phyloP scores from a whole-genome alignment of 2,888 invertebrate genomes.

The Nycteola revayana region DNA sequence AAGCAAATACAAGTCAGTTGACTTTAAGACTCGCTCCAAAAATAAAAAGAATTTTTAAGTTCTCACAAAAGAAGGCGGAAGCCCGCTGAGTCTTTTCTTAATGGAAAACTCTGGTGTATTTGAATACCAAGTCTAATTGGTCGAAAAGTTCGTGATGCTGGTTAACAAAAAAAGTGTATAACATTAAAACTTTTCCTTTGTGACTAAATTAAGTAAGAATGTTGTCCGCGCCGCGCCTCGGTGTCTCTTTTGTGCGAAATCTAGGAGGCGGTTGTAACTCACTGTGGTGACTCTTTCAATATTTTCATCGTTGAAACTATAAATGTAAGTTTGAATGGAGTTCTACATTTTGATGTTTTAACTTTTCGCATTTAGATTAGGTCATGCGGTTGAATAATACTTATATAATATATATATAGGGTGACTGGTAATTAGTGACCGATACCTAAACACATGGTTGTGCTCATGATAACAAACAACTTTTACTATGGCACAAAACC shows the following conservation, averaged over 20 bases:
- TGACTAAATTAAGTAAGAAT: slow-evolving; percentile 27
- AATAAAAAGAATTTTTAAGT: slow-evolving; percentile 36
- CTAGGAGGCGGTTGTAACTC: slow-evolving; percentile 7
- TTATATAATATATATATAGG: no score
- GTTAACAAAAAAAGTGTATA: slow-evolving; percentile 28
- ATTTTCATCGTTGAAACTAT: slow-evolving; percentile 1
- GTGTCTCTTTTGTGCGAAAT: slow-evolving; percentile 18
- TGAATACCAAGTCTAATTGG: slow-evolving; percentile 46
- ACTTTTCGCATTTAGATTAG: slow-evolving; percentile 3
- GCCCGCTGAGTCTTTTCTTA: slow-evolving; percentile 29
- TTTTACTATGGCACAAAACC: no score
- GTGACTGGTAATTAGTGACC: no score
- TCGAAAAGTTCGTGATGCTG: slow-evolving; percentile 32
- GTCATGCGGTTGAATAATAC: slow-evolving; percentile 3
- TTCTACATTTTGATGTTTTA: neutral
- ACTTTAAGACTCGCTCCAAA: slow-evolving; percentile 39
- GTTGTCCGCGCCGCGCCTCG: slow-evolving; percentile 17
- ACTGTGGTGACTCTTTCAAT: slow-evolving; percentile 6
- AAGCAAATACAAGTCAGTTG: slow-evolving; percentile 52
- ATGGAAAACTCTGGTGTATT: slow-evolving; percentile 44
- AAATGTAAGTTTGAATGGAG: slow-evolving; percentile 1
- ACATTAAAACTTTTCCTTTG: slow-evolving; percentile 36
- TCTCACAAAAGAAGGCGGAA: slow-evolving; percentile 28
- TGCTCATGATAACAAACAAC: no score
- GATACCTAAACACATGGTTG: no score